Evolutionary conservation across 2,888 invertebrate genomes (phyloP), one percentile per base, ranked within the genome.

Genomic region (Tanypteryx hageni): DNA sequence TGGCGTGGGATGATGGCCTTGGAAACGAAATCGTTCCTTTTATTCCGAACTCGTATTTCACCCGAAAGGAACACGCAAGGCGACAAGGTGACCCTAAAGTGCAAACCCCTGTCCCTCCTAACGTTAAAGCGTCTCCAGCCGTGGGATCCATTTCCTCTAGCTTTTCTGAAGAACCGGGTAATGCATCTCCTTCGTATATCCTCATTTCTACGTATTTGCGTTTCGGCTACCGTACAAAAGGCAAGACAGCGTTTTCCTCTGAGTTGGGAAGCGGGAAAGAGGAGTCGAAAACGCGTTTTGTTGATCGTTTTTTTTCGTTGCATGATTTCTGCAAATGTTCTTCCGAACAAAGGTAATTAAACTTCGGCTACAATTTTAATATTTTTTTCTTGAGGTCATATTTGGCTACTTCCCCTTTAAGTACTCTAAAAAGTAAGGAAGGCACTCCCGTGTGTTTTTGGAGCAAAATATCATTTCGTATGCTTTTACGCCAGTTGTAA

Each of bases 61-160:
- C 76, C 27, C 22, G 76, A 76, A 76, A 22, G 76, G 22, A 76
- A 76, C 76, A 76, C 76, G 76, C 76, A 27, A 76, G 76, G 76
- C 76, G 76, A 64, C 89, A 89, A 64, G 64, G 89, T 44, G 89
- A 64, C 89, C 89, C 89, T 89, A 64, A 89, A 89, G 89, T 89
- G 89, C 89, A 89, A 89, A 89, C 44, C 89, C 89, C 44, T 86
- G 86, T 68, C 16, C 64, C 76, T 27, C 22, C 22, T 61, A 27
- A 31, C 83, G n/a, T 59, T 61, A 27, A 27, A 61, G 56, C 83
- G 11, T 57, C 68, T 10, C 89, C 31, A 89, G 64, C 64, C 31
- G 10, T 44, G 64, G 89, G 89, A 89, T 89, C 89, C 68, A 89
- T 86, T 86, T 61, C 86, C 31, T 14, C 86, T 14, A 18, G 22